phyloP scores from a whole-genome alignment of 2,113 vertebrate species.

The Recurvirostra avosetta region DNA sequence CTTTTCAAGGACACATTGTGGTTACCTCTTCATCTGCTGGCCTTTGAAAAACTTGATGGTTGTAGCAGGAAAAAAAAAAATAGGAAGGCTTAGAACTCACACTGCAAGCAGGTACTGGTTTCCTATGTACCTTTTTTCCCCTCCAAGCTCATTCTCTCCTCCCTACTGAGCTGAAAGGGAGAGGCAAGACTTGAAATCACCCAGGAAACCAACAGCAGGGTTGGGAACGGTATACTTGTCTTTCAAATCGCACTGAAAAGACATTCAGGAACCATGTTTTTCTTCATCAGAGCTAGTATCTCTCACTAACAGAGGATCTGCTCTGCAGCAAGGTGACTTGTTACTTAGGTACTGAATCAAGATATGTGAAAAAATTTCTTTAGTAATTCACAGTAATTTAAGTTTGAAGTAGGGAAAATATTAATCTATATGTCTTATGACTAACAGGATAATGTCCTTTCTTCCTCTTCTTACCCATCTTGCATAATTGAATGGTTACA shows the following conservation, averaged over 20 bases:
- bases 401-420: neutral
- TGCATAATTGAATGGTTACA: neutral
- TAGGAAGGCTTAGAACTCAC: neutral
- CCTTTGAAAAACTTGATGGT: neutral
- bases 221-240: neutral
- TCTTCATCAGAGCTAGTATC: neutral
- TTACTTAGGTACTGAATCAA: neutral
- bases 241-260: neutral
- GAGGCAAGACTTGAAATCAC: neutral
- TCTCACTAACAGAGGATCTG: neutral
- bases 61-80: neutral
- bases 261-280: neutral
- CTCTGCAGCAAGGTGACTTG: neutral
- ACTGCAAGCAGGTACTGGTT: neutral
- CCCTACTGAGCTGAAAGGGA: neutral
- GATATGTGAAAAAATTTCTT: neutral
- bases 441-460: neutral
- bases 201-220: neutral
- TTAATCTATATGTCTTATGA: neutral
- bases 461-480: neutral
- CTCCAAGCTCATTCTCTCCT: neutral
- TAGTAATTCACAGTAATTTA: neutral
- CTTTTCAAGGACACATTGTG: neutral
- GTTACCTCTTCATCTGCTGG: neutral
- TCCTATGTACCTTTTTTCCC: neutral